Evolutionary conservation across 1,140 invertebrate genomes (phyloP).

Genomic region (Panagrolaimus sp.): DNA sequence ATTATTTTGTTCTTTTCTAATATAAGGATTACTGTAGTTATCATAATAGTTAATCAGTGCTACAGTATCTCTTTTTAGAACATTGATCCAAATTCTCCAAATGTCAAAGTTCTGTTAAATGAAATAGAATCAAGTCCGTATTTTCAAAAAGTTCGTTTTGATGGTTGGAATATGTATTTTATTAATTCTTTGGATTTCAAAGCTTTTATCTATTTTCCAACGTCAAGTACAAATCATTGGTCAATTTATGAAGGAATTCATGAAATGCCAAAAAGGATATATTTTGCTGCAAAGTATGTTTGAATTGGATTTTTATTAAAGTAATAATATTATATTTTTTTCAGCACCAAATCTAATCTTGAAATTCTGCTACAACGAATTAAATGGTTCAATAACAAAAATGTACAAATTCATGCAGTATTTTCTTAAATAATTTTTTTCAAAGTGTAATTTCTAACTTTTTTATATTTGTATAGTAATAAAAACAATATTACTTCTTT

Average conservation of each 20-base stretch:
- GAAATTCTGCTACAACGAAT: not conserved
- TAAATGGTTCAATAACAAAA: too few species aligned
- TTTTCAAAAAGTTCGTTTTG: too few species aligned
- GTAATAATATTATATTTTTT: not conserved
- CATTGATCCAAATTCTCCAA: not conserved
- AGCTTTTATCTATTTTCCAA: slow-evolving; percentile 6
- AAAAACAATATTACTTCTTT: too few species aligned
- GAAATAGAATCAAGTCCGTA: not conserved
- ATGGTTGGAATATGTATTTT: not conserved
- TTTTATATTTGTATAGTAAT: too few species aligned
- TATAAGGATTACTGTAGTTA: too few species aligned
- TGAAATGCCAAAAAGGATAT: not conserved
- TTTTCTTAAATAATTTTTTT: too few species aligned
- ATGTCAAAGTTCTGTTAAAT: not conserved
- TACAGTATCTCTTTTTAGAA: not conserved
- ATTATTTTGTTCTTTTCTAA: too few species aligned
- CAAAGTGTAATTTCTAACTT: too few species aligned
- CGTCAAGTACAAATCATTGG: not conserved
- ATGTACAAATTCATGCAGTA: too few species aligned
- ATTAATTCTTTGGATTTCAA: not conserved
- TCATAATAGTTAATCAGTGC: not conserved
- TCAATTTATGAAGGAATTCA: not conserved
- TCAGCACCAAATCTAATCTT: not conserved
- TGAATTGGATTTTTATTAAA: not conserved
- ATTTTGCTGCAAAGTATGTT: slow-evolving; percentile 12